phyloP scores from a whole-genome alignment of 2,888 invertebrate species.

The Hemithea aestivaria region DNA sequence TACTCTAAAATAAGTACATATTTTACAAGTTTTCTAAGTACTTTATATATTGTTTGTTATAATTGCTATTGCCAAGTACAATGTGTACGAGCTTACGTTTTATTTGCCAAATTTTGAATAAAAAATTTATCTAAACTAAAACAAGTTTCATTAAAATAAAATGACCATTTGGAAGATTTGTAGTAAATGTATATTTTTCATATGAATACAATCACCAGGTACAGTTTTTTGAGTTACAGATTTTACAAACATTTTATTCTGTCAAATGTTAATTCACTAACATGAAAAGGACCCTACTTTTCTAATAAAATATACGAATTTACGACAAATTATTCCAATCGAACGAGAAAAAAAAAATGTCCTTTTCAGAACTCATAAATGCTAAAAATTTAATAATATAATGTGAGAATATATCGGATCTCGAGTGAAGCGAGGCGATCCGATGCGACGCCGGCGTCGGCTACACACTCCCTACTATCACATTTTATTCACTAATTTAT shows the following conservation, averaged over 20 bases:
- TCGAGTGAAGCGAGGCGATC: not conserved
- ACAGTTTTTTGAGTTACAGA: conserved; percentile 71
- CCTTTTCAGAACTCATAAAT: conserved; percentile 47
- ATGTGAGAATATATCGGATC: conserved; percentile 19
- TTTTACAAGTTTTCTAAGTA: conserved; percentile 32
- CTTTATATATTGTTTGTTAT: conserved; percentile 46
- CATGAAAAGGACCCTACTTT: conserved; percentile 47
- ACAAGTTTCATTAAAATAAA: no score
- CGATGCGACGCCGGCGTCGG: no score
- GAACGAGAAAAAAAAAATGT: conserved; percentile 38
- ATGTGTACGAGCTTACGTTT: conserved; percentile 52
- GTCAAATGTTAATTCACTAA: conserved; percentile 56
- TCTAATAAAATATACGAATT: conserved; percentile 43
- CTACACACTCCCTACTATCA: conserved; percentile 58
- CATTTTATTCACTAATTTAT: conserved; percentile 50
- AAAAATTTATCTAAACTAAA: no score
- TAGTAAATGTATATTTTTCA: conserved; percentile 77
- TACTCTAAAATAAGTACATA: conserved; percentile 19
- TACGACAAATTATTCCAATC: conserved; percentile 47
- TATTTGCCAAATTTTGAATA: conserved; percentile 60
- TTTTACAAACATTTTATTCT: conserved; percentile 64
- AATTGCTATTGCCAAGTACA: conserved; percentile 41
- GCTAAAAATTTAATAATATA: conserved; percentile 31
- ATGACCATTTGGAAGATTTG: conserved; percentile 68
- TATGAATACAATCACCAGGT: conserved; percentile 77